These are phyloP conservation scores for Monochamus saltuarius DNA, from an alignment of 1,140 invertebrate genomes.

Conservation along the genomic window DNA sequence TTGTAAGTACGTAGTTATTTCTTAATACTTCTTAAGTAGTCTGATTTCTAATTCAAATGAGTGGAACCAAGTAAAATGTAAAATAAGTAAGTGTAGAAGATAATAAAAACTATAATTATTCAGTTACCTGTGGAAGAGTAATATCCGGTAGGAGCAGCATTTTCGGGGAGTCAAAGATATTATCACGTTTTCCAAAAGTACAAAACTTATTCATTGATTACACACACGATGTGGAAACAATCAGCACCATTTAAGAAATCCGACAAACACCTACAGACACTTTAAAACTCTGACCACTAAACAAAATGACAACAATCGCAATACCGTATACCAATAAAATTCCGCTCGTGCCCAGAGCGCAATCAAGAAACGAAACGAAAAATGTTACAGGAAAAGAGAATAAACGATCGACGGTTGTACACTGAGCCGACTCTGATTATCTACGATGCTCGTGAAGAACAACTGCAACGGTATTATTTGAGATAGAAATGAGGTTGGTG, in stretches of 20 bases:
- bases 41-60: too few species aligned
- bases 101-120: too few species aligned
- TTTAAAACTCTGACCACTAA: conserved; percentile 11
- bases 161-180: conserved; percentile 24
- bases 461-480: conserved; percentile 29
- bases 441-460: too few species aligned
- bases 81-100: too few species aligned
- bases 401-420: conserved; percentile 18
- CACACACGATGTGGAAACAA: background rate
- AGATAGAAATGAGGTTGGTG: conserved; percentile 35
- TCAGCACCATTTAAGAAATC: background rate
- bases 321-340: conserved; percentile 8
- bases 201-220: conserved; percentile 35
- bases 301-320: conserved; percentile 21
- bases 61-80: too few species aligned
- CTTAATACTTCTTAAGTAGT: too few species aligned
- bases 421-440: background rate
- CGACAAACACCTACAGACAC: background rate
- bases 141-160: conserved; percentile 45
- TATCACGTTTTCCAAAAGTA: conserved; percentile 33
- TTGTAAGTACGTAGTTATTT: too few species aligned
- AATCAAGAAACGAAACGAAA: background rate
- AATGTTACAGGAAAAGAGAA: background rate
- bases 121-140: conserved; percentile 41
- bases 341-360: background rate